These are phyloP conservation scores for Urocolius indicus DNA, from an alignment of 2,113 vertebrate genomes.

Conservation along the genomic window DNA sequence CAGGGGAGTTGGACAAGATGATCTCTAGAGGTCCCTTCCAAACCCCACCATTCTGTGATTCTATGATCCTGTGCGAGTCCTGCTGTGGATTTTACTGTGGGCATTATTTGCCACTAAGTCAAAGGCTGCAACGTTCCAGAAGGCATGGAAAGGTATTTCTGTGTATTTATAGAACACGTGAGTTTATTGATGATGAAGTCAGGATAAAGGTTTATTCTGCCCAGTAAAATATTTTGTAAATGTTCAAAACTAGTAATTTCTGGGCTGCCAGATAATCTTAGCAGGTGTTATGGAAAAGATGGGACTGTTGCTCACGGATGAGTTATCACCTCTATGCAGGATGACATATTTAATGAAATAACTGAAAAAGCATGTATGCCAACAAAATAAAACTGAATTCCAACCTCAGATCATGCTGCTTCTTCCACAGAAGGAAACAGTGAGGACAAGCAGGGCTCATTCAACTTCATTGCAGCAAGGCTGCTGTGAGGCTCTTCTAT, in stretches of 20 bases:
- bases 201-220: background rate
- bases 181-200: background rate
- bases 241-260: background rate
- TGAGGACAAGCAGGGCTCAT: rapidly evolving
- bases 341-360: background rate
- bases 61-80: background rate
- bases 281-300: background rate
- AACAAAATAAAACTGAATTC: background rate
- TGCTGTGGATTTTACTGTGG: background rate
- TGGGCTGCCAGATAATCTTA: background rate
- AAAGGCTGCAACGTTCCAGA: background rate
- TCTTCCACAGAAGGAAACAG: background rate
- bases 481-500: background rate
- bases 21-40: too few relatives aligned
- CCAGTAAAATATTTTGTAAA: background rate
- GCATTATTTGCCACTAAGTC: background rate
- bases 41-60: too few relatives aligned
- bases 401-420: background rate
- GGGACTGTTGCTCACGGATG: background rate
- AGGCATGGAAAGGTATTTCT: background rate
- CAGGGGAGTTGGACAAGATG: too few relatives aligned
- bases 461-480: background rate
- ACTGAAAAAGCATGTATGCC: background rate
- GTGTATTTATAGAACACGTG: rapidly evolving
- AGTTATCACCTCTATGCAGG: background rate